phyloP scores from a whole-genome alignment of 2,888 invertebrate species.

The Cataglyphis cursor region DNA sequence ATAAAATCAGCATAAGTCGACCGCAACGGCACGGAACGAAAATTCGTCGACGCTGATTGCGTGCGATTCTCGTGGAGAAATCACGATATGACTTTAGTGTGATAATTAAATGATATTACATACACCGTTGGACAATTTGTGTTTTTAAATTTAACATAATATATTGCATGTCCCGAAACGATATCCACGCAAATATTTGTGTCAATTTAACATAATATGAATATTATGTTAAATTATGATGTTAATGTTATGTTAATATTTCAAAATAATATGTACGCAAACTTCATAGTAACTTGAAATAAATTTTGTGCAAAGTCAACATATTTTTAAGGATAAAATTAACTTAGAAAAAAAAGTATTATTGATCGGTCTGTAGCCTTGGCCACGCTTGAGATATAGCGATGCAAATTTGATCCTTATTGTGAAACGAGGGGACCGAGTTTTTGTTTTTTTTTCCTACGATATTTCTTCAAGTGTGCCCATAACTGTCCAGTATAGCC shows the following conservation, averaged over 20 bases:
- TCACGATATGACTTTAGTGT: background rate
- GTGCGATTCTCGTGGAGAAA: background rate
- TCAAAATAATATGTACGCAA: too few relatives aligned
- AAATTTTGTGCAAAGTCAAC: too few relatives aligned
- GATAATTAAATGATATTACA: conserved; percentile 9
- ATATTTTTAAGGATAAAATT: too few relatives aligned
- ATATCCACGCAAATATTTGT: too few relatives aligned
- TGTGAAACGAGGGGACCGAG: background rate
- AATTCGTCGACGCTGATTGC: conserved; percentile 31
- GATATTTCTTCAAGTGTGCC: conserved; percentile 48
- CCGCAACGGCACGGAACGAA: conserved; percentile 18
- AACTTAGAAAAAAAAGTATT: too few relatives aligned
- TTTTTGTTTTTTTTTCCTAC: conserved; percentile 12
- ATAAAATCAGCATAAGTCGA: conserved; percentile 61
- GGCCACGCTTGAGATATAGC: background rate
- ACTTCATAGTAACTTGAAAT: too few relatives aligned
- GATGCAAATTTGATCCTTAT: conserved; percentile 30
- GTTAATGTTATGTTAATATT: too few relatives aligned
- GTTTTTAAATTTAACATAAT: too few relatives aligned
- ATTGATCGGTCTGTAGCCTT: background rate
- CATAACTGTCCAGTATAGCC: conserved; percentile 25
- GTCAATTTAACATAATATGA: too few relatives aligned
- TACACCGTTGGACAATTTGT: too few relatives aligned
- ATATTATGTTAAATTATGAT: too few relatives aligned
- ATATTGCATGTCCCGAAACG: too few relatives aligned